Evolutionary conservation across 92 coral and sea anemone species (phyloP).

Genomic region (Pocillopora meandrina): DNA sequence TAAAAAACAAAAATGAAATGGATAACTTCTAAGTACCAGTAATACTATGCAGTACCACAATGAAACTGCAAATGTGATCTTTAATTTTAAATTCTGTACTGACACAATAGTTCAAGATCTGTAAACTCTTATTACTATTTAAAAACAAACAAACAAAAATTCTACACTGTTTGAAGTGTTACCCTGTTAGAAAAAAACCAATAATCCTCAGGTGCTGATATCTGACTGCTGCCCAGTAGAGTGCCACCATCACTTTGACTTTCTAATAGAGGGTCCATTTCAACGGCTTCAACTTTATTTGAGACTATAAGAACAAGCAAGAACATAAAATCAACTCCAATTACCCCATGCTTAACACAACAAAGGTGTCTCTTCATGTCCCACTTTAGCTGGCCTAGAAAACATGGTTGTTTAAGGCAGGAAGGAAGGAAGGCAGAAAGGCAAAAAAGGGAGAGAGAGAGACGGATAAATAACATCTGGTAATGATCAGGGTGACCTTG

Average conservation of each 20-base stretch:
- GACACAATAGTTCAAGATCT: too few species aligned
- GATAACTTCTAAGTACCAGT: too few species aligned
- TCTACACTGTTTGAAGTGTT: neutral
- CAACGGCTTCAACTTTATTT: constrained; percentile 1
- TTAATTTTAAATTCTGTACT: too few species aligned
- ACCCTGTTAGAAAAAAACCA: constrained; percentile 92
- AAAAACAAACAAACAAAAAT: too few species aligned
- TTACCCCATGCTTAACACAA: too few species aligned
- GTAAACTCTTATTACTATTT: too few species aligned
- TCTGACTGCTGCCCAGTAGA: constrained; percentile 65
- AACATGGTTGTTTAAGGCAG: neutral
- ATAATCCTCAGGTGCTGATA: constrained; percentile 72
- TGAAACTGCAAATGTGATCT: too few species aligned
- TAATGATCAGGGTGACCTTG: too few species aligned
- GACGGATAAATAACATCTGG: too few species aligned
- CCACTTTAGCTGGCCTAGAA: neutral
- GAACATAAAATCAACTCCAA: neutral
- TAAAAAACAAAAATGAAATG: too few species aligned
- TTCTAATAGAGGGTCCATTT: constrained; percentile 32
- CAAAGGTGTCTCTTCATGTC: neutral
- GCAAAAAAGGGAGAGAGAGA: too few species aligned
- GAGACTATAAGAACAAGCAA: constrained; percentile 1
- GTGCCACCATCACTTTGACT: constrained; percentile 38
- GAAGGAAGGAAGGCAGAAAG: neutral
- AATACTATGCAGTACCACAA: too few species aligned